phyloP scores from a whole-genome alignment of 1,140 invertebrate genomes.

The Drosophila nasuta region DNA sequence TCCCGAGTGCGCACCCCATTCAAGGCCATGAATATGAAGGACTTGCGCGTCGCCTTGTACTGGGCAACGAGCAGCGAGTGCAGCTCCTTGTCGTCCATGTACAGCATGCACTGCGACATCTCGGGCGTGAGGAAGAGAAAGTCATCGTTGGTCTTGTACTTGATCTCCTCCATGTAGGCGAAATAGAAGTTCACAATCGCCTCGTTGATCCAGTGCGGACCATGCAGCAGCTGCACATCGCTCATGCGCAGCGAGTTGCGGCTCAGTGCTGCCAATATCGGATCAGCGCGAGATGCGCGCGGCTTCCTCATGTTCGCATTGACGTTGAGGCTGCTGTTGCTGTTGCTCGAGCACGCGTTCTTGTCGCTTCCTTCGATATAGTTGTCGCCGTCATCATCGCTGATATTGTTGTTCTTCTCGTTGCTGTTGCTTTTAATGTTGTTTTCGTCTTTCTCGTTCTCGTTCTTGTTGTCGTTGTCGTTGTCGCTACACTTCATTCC shows the following conservation, averaged over 20 bases:
- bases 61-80: conserved; percentile 89
- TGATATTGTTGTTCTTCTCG: not conserved
- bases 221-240: conserved; percentile 90
- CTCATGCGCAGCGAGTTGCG: conserved; percentile 90
- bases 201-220: conserved; percentile 94
- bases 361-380: not conserved
- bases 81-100: conserved; percentile 88
- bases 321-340: conserved; percentile 16
- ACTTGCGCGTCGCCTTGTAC: conserved; percentile 87
- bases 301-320: conserved; percentile 4
- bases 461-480: conserved; percentile 8
- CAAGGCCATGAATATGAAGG: conserved; percentile 93
- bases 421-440: not conserved
- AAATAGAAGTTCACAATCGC: conserved; percentile 92
- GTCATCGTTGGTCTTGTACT: conserved; percentile 87
- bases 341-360: conserved; percentile 4
- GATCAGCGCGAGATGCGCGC: conserved; percentile 59
- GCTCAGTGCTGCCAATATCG: conserved; percentile 90
- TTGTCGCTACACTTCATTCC: conserved; percentile 23
- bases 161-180: conserved; percentile 91
- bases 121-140: conserved; percentile 93
- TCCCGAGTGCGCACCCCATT: conserved; percentile 91
- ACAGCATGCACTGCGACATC: conserved; percentile 93
- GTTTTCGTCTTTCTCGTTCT: not conserved
- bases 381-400: not conserved